phyloP scores from a whole-genome alignment of 2,113 vertebrate species.

The Desmodus rotundus region DNA sequence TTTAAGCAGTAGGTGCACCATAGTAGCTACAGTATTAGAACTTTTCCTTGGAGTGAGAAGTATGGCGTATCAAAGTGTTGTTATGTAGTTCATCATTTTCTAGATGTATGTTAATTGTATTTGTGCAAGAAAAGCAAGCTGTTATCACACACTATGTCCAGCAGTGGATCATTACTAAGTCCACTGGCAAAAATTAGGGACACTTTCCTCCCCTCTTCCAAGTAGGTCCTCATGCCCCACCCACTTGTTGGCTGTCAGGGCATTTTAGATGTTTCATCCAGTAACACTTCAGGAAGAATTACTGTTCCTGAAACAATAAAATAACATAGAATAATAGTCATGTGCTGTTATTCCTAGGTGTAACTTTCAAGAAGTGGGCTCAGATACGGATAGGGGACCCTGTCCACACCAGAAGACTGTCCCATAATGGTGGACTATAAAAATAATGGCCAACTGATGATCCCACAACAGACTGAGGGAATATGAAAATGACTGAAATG shows the following conservation, averaged over 20 bases:
- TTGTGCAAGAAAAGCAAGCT: background rate
- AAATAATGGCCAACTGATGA: background rate
- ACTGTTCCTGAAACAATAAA: background rate
- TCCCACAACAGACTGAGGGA: background rate
- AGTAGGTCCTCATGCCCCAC: background rate
- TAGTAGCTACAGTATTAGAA: background rate
- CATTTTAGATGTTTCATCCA: background rate
- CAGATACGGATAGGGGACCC: accelerated
- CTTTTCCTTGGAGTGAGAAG: background rate
- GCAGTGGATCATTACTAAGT: background rate
- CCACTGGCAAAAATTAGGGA: background rate
- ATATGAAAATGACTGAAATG: background rate
- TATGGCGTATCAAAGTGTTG: background rate
- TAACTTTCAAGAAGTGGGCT: background rate
- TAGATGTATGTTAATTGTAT: background rate
- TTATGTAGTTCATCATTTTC: background rate
- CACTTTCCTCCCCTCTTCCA: background rate
- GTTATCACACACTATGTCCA: background rate
- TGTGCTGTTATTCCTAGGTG: background rate
- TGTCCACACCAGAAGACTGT: accelerated
- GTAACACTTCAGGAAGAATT: background rate
- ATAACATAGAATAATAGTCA: background rate
- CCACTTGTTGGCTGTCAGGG: background rate
- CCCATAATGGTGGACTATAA: accelerated
- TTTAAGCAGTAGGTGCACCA: background rate